Evolutionary conservation across 2,888 invertebrate species (phyloP).

Genomic region (Mycalesis mineus): DNA sequence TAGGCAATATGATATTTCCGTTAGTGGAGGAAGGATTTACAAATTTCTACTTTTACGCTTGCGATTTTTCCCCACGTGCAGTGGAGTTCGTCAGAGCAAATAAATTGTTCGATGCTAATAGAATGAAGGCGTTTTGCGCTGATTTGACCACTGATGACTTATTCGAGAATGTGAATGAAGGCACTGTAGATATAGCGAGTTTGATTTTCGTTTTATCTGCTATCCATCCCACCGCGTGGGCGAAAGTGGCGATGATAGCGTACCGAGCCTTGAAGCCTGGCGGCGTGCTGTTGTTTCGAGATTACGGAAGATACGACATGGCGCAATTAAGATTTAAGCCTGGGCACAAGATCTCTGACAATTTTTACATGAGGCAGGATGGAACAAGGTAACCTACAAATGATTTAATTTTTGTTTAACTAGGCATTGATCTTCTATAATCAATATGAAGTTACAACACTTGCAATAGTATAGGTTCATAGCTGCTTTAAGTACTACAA

Average conservation of each 20-base stretch:
- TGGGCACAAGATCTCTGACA: constrained; percentile 93
- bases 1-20: constrained; percentile 97
- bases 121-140: constrained; percentile 88
- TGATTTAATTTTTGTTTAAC: too few relatives aligned
- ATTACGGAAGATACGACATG: constrained; percentile 97
- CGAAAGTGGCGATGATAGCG: constrained; percentile 80
- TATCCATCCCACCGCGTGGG: constrained; percentile 91
- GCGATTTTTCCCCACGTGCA: constrained; percentile 95
- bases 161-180: constrained; percentile 69
- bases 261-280: constrained; percentile 82
- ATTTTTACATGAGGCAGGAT: constrained; percentile 97
- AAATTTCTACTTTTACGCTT: constrained; percentile 86
- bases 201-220: constrained; percentile 97
- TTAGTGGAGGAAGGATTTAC: constrained; percentile 85
- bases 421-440: too few relatives aligned
- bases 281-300: constrained; percentile 91
- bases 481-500: too few relatives aligned
- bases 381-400: constrained; percentile 85
- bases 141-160: constrained; percentile 88
- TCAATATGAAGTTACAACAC: too few relatives aligned
- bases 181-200: constrained; percentile 87
- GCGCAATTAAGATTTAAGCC: constrained; percentile 96
- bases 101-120: constrained; percentile 80
- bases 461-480: too few relatives aligned
- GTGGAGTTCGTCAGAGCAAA: constrained; percentile 88